Conservation (phyloP, 2,888 invertebrate species). For the Folsomia candida region DNA sequence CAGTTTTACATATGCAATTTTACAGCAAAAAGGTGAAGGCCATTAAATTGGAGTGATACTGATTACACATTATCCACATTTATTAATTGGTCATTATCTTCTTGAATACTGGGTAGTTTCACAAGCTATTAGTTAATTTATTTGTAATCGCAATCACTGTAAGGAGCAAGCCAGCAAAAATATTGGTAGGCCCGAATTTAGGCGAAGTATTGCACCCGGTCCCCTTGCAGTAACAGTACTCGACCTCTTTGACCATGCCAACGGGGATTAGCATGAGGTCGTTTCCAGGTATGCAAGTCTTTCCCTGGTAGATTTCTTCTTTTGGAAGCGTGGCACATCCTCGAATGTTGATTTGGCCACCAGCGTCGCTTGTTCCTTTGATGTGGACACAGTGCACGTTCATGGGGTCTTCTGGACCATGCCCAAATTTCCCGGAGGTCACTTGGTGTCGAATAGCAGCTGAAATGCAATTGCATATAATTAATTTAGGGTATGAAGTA, state of each 20-base stretch:
- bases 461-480: background rate
- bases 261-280: background rate
- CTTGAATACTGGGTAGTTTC: too few relatives aligned
- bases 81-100: too few relatives aligned
- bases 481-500: too few relatives aligned
- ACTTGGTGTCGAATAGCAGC: constrained; percentile 1
- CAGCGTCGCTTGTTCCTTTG: background rate
- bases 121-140: too few relatives aligned
- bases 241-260: background rate
- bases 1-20: too few relatives aligned
- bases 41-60: too few relatives aligned
- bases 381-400: constrained; percentile 11
- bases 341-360: background rate
- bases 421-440: background rate
- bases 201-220: background rate
- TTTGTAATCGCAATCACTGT: too few relatives aligned
- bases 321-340: background rate
- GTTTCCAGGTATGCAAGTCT: background rate
- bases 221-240: constrained; percentile 8
- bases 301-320: background rate
- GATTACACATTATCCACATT: too few relatives aligned
- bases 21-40: too few relatives aligned
- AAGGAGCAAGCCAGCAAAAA: too few relatives aligned
- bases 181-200: too few relatives aligned
- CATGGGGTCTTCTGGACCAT: background rate